Evolutionary conservation across 2,113 vertebrate species (phyloP), one percentile per base, ranked within the genome.

Genomic region (Pteruthius melanotis): DNA sequence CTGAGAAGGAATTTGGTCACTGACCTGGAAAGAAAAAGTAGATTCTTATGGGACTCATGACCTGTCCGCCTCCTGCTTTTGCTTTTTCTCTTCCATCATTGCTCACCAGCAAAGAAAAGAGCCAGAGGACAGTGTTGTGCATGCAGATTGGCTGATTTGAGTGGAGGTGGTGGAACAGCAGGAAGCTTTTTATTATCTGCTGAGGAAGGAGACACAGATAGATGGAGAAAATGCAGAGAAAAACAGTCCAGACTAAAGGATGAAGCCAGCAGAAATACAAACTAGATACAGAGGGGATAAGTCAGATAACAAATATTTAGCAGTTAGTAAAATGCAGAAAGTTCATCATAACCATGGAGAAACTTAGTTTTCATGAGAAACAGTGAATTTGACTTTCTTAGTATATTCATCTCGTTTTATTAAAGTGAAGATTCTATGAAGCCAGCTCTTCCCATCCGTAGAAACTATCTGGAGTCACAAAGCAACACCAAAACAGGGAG

Each of bases 141-240:
- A 42, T 90, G 71, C 63, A 92, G 88, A 90, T 80, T 61, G 79
- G 78, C 66, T 94, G 88, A 54, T 92, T 52, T 64, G 53, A 90
- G 85, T 75, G 75, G 94, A 96, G 88, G 50, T 88, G 66, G 57
- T 96, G 42, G 37, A 83, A 88, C n/a, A 69, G n/a, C 70, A 94
- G 90, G 90, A 96, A 91, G 66, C 57, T 69, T 96, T 95, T 94
- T 85, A 76, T 93, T 91, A 94, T 90, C 82, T 90, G 37, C 75
- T 94, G 83, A 61, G 79, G 59, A 61, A 86, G n/a, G 45, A 93
- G 82, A 83, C 18, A 33, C 31, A 64, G 75, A 80, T 69, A 72
- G 45, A 87, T 71, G 57, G 39, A 57, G 65, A 42, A 72, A 90
- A 80, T 23, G 57, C 44, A 60, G 83, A 66, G 78, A 50, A 79